Evolutionary conservation across 2,113 vertebrate genomes (phyloP).

Genomic region (Clinocottus analis): DNA sequence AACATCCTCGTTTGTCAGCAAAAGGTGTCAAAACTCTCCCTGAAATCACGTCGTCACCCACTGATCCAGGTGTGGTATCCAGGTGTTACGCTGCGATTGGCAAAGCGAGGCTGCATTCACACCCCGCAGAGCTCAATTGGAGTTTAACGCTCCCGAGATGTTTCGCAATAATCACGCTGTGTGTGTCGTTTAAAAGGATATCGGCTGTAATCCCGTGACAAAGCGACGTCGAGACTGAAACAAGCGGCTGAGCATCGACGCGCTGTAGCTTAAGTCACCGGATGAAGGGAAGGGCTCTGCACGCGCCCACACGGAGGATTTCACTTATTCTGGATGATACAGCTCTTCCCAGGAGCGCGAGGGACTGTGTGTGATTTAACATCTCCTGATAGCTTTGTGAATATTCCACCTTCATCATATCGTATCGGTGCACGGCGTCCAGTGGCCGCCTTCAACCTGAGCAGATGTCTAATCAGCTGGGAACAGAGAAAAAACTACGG

Average conservation of each 20-base stretch:
- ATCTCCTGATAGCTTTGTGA: neutral
- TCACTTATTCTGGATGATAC: neutral
- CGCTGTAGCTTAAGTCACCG: slow-evolving; percentile 5
- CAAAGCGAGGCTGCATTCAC: slow-evolving; percentile 6
- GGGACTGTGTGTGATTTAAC: neutral
- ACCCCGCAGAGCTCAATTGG: slow-evolving; percentile 10
- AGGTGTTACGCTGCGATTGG: slow-evolving; percentile 13
- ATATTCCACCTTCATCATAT: neutral
- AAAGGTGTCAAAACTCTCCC: slow-evolving; percentile 20
- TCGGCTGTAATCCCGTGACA: slow-evolving; percentile 40
- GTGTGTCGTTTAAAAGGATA: slow-evolving; percentile 26
- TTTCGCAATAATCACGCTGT: slow-evolving; percentile 20
- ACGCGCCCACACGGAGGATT: slow-evolving; percentile 3
- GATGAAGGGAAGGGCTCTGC: slow-evolving; percentile 1
- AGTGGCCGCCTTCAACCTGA: neutral
- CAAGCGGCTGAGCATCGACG: neutral
- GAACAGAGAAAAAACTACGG: neutral
- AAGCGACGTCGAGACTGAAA: slow-evolving; percentile 47
- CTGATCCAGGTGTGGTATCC: slow-evolving; percentile 11
- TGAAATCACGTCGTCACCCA: slow-evolving; percentile 17
- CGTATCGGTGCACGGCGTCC: neutral
- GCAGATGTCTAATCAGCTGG: neutral
- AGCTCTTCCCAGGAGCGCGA: slow-evolving; percentile 5
- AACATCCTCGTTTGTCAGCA: neutral
- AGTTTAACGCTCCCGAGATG: slow-evolving; percentile 4